Conservation (phyloP, 1,140 invertebrate genomes). For the Batillaria attramentaria region DNA sequence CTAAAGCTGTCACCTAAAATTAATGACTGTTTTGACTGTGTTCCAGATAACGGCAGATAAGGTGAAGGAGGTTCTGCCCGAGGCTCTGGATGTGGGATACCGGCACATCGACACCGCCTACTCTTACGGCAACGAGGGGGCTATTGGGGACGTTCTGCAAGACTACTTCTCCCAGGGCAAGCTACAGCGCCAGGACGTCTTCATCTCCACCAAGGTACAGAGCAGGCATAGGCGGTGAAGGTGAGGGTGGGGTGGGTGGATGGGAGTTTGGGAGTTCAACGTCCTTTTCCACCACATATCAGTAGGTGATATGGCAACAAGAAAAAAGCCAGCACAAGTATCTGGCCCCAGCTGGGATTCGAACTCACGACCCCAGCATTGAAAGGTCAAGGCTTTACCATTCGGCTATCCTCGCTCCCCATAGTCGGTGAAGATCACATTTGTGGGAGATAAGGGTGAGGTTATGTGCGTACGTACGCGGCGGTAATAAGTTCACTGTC, state of each 20-base stretch:
- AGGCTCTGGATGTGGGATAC: conserved; percentile 53
- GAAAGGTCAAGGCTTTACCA: too few species aligned
- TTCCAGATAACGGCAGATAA: conserved; percentile 5
- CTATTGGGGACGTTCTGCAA: conserved; percentile 51
- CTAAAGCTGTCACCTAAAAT: too few species aligned
- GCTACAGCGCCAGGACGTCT: conserved; percentile 52
- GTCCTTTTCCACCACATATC: too few species aligned
- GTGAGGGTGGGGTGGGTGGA: too few species aligned
- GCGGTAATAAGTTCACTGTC: neutral
- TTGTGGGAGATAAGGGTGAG: neutral
- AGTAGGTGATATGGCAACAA: too few species aligned
- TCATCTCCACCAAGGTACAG: conserved; percentile 53
- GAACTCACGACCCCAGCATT: too few species aligned
- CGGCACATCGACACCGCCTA: conserved; percentile 54
- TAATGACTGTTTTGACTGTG: too few species aligned
- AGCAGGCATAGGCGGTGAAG: neutral
- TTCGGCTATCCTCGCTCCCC: too few species aligned
- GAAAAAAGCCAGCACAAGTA: too few species aligned
- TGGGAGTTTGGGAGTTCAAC: too few species aligned
- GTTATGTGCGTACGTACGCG: neutral
- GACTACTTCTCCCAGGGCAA: conserved; percentile 45
- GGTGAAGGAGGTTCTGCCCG: conserved; percentile 30
- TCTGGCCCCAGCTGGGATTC: too few species aligned
- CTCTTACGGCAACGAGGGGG: conserved; percentile 48
- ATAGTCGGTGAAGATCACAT: neutral